These are phyloP conservation scores for Heliocidaris erythrogramma DNA, from an alignment of 35 echinoderm and acorn worm genomes.

Conservation along the genomic window DNA sequence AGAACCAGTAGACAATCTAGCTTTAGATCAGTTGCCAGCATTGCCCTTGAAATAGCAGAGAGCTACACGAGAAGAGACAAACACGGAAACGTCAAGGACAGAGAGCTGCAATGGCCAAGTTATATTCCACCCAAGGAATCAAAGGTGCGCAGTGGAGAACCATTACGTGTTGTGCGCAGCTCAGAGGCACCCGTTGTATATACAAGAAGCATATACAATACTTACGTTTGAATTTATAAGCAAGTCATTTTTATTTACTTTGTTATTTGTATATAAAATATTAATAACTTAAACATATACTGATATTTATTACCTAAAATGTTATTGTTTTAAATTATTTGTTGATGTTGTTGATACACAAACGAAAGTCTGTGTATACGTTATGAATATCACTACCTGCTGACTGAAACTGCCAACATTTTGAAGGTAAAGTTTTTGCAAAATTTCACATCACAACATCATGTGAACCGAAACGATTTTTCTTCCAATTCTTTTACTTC, in stretches of 20 bases:
- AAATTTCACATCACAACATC: neutral
- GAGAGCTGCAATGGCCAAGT: slow-evolving; percentile 62
- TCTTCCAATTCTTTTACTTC: no score
- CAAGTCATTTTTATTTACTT: neutral
- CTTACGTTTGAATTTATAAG: slow-evolving; percentile 18
- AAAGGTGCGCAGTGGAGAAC: slow-evolving; percentile 44
- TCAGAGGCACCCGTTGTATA: slow-evolving; percentile 25
- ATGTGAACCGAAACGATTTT: neutral
- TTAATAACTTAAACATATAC: neutral
- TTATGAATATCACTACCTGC: neutral
- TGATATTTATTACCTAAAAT: neutral
- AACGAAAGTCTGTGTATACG: neutral
- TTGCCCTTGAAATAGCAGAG: slow-evolving; percentile 66
- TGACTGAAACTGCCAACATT: neutral
- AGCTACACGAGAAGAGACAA: slow-evolving; percentile 26
- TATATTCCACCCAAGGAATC: slow-evolving; percentile 65
- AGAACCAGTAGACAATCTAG: slow-evolving; percentile 81
- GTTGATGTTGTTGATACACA: no score
- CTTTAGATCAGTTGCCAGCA: slow-evolving; percentile 86
- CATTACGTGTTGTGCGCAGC: slow-evolving; percentile 45
- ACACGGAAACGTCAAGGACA: slow-evolving; percentile 18
- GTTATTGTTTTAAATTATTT: neutral
- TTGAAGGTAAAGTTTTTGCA: neutral
- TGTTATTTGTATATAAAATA: neutral
- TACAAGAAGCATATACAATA: slow-evolving; percentile 42